Evolutionary conservation across 2,113 vertebrate genomes (phyloP).

Genomic region (Vulpes ferrilata): DNA sequence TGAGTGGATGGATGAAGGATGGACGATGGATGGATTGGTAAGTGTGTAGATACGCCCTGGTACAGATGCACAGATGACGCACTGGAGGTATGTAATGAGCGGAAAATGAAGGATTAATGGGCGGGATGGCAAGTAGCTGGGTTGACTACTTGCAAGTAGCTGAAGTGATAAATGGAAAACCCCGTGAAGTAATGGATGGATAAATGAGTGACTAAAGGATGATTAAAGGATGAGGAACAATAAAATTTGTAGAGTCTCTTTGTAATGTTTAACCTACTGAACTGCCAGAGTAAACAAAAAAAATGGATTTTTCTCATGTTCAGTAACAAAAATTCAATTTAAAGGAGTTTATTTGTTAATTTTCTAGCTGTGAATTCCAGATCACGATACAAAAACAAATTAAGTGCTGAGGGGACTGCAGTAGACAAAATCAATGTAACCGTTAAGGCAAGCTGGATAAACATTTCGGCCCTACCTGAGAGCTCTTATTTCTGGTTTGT

Average conservation of each 20-base stretch:
- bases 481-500: not conserved
- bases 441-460: not conserved
- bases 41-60: not conserved
- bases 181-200: not conserved
- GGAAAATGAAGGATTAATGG: not conserved
- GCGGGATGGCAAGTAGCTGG: not conserved
- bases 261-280: not conserved
- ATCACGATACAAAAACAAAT: not conserved
- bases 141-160: not conserved
- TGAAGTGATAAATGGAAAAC: not conserved
- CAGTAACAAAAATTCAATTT: not conserved
- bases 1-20: not conserved
- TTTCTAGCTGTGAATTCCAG: not conserved
- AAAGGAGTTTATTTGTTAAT: not conserved
- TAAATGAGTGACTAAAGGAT: not conserved
- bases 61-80: not conserved
- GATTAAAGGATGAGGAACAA: not conserved
- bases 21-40: not conserved
- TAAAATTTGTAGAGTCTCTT: not conserved
- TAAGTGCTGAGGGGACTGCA: not conserved
- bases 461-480: not conserved
- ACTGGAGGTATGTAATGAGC: accelerated
- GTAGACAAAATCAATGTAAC: not conserved
- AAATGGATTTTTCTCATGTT: not conserved
- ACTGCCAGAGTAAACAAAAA: not conserved